Base-by-base conservation (phyloP, 92 coral and sea anemone genomes). In the Meandrina meandrites region DNA sequence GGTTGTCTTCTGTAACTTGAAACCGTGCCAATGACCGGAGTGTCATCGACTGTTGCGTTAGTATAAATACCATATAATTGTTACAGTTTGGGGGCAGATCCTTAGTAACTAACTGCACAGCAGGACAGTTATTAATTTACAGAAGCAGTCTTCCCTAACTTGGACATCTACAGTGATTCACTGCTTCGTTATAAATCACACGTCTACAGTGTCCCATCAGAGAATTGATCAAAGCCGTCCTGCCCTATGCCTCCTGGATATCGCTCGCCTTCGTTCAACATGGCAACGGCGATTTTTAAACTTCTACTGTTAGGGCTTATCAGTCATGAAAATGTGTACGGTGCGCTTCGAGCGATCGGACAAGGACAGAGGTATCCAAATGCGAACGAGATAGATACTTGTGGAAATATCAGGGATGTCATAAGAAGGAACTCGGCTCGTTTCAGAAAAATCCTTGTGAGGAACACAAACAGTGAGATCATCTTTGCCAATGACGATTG, bases 371-470 rank as follows among this genome's bases (percentile, higher is more conserved):
- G 76, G 15, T 86, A 85, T 75, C 99, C 99, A 7, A 75, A 91
- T 75, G 84, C 80, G 76, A 88, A 70, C 21, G 99, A 97, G 58
- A 75, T 93, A 28, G 94, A 89, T 1, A 93, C 90, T 0, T 97
- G 99, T 81, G 98, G 99, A 11, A 92, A 86, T 31, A 97, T 97
- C 16, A 82, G 99, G 66, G 99, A 97, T 80, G 90, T 95, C 12
- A 97, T 97, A 17, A 88, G 79, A 81, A 92, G 99, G 18, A 90
- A 97, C 68, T 95, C 99, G 0, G 98, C 96, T 8, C 88, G 99
- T 17, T 97, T 92, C 48, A 88, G 94, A 37, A 96, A 94, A 75
- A 97, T 97, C 76, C 85, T 97, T 11, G 96, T 97, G 34, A 93
- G 97, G 35, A 97, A 95, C 42, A 90, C 95, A 1, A 94, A 95